Evolutionary conservation across 2,113 vertebrate species (phyloP).

Genomic region (Platichthys stellatus): DNA sequence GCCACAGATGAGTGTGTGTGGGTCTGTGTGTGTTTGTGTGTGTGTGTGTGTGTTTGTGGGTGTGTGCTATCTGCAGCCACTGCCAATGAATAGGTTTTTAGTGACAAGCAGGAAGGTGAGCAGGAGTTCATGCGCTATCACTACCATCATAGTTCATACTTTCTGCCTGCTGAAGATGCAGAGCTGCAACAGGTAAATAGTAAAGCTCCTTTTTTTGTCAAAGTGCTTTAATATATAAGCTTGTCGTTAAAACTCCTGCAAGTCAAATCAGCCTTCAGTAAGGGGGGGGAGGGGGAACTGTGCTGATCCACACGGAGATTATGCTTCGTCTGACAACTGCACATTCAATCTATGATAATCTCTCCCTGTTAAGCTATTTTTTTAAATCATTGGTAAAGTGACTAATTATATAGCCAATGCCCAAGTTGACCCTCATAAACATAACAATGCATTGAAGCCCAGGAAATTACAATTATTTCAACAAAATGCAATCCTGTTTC

Average conservation of each 20-base stretch:
- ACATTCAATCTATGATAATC: not conserved
- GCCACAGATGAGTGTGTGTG: constrained; percentile 50
- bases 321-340: not conserved
- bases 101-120: constrained; percentile 77
- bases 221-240: constrained; percentile 4
- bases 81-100: constrained; percentile 77
- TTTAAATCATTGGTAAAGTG: not conserved
- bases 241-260: constrained; percentile 7
- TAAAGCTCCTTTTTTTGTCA: constrained; percentile 16
- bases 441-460: not conserved
- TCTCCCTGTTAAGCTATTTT: not conserved
- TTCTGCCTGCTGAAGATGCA: constrained; percentile 19
- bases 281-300: not conserved
- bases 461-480: not conserved
- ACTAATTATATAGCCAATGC: not conserved
- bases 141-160: constrained; percentile 54
- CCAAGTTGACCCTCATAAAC: constrained; percentile 2
- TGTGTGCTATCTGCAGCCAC: constrained; percentile 55
- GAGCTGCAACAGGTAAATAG: constrained; percentile 10
- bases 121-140: constrained; percentile 73
- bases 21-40: constrained; percentile 29
- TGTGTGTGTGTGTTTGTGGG: constrained; percentile 26
- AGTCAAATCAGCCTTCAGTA: not conserved
- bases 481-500: not conserved
- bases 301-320: not conserved